These are phyloP conservation scores for Chionis minor DNA, from an alignment of 2,113 vertebrate species.

Conservation along the genomic window DNA sequence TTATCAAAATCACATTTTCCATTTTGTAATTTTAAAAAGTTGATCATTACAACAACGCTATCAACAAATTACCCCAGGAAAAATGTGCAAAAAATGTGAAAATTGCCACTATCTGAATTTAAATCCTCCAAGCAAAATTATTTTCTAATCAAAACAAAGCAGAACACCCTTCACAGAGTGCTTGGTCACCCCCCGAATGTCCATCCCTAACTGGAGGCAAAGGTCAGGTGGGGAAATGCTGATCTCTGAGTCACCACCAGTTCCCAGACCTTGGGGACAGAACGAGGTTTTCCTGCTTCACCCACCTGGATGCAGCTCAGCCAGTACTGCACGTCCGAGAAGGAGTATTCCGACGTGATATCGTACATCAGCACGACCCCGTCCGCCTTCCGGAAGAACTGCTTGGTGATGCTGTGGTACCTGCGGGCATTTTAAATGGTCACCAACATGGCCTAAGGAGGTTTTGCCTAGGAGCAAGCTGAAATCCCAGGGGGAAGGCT, in stretches of 20 bases:
- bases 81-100: not conserved
- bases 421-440: slow-evolving; percentile 40
- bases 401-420: slow-evolving; percentile 88
- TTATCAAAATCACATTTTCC: not conserved
- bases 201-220: not conserved
- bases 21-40: not conserved
- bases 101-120: not conserved
- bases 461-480: accelerated
- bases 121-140: not conserved
- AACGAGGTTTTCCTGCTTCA: not conserved
- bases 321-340: slow-evolving; percentile 84
- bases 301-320: slow-evolving; percentile 85
- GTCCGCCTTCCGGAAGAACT: slow-evolving; percentile 88
- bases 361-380: slow-evolving; percentile 94
- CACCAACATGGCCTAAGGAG: accelerated
- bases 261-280: accelerated
- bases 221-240: not conserved
- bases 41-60: not conserved
- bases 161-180: not conserved
- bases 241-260: not conserved
- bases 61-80: not conserved
- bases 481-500: not conserved
- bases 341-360: slow-evolving; percentile 81
- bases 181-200: not conserved
- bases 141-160: not conserved